phyloP scores from a whole-genome alignment of 2,797 vertebrate genomes.

The Parambassis ranga region DNA sequence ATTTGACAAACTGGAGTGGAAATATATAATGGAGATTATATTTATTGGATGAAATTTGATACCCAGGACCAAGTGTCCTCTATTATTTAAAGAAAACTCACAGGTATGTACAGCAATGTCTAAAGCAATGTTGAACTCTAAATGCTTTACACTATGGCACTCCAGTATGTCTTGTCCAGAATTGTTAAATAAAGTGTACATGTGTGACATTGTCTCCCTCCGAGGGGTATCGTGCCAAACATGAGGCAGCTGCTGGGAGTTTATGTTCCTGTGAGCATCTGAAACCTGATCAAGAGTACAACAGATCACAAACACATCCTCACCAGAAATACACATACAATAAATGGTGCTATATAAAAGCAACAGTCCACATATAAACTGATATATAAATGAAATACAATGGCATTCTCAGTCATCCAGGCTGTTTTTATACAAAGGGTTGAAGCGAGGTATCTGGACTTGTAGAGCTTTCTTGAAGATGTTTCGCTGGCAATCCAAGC shows the following conservation, averaged over 20 bases:
- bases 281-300: conserved; percentile 32
- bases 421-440: too few relatives aligned
- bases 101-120: neutral
- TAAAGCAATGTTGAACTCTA: conserved; percentile 15
- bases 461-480: too few relatives aligned
- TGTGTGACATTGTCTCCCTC: conserved; percentile 33
- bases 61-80: neutral
- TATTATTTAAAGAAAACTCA: neutral
- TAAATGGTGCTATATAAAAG: neutral
- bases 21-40: neutral
- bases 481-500: too few relatives aligned
- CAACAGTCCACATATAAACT: too few relatives aligned
- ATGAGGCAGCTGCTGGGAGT: conserved; percentile 25
- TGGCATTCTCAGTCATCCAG: too few relatives aligned
- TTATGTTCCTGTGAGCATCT: conserved; percentile 32
- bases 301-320: conserved; percentile 18
- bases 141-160: neutral
- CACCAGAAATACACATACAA: neutral
- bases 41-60: neutral
- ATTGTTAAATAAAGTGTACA: conserved; percentile 41
- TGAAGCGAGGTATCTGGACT: too few relatives aligned
- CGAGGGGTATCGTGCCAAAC: conserved; percentile 4
- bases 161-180: conserved; percentile 7
- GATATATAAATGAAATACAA: too few relatives aligned
- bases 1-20: conserved; percentile 14